Evolutionary conservation across 35 echinoderm and acorn worm genomes (phyloP).

Genomic region (Acanthaster planci): DNA sequence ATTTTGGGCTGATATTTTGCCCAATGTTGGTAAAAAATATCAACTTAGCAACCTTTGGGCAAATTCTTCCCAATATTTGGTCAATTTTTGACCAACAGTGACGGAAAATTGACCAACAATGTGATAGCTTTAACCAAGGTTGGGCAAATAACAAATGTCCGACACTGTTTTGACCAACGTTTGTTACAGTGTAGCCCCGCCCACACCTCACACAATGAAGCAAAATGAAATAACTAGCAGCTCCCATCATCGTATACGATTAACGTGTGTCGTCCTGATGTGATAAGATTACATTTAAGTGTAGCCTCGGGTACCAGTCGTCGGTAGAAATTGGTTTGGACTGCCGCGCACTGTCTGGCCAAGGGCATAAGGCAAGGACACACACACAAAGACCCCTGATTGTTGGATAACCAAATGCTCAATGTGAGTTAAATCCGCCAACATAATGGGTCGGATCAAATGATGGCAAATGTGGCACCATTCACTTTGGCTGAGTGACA

Average conservation of each 20-base stretch:
- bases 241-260: constrained; percentile 10
- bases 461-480: background rate
- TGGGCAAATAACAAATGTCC: too few species aligned
- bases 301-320: constrained; percentile 20
- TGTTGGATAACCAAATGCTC: background rate
- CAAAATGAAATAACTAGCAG: background rate
- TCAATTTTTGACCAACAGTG: too few species aligned
- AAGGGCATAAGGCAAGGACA: background rate
- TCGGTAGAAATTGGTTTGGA: background rate
- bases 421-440: background rate
- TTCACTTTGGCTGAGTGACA: background rate
- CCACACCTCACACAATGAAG: background rate
- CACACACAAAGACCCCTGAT: background rate
- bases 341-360: background rate
- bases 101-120: too few species aligned
- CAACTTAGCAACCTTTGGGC: too few species aligned
- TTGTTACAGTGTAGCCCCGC: too few species aligned
- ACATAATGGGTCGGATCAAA: background rate
- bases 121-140: too few species aligned
- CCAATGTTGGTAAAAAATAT: too few species aligned
- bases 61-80: too few species aligned
- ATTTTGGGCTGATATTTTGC: too few species aligned
- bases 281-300: constrained; percentile 12
- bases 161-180: too few species aligned
- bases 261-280: constrained; percentile 13